Percentiles rank a stretch among this genome's conserved stretches.
These are phyloP conservation scores for Pachymerium ferrugineum DNA, from an alignment of 2,888 invertebrate species.

Conservation along the genomic window DNA sequence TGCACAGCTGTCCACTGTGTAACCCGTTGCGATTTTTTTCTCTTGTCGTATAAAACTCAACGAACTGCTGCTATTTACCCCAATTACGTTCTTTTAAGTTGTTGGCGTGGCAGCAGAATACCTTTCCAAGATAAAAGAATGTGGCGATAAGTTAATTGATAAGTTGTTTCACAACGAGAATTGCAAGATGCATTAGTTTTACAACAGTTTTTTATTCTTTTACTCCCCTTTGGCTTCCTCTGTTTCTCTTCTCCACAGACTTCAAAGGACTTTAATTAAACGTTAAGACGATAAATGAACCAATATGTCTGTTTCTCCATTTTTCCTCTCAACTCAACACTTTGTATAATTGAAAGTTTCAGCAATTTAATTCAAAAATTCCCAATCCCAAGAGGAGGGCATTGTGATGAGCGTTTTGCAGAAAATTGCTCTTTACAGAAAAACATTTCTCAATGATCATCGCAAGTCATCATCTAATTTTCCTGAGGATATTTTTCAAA, in stretches of 20 bases:
- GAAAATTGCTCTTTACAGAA: too few relatives aligned
- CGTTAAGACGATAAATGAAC: neutral
- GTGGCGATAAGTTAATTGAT: constrained; percentile 1
- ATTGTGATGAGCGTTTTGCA: too few relatives aligned
- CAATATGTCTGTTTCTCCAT: neutral
- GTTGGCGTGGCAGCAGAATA: neutral
- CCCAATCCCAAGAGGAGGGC: too few relatives aligned
- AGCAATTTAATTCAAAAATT: too few relatives aligned
- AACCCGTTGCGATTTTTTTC: neutral
- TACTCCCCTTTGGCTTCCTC: too few relatives aligned
- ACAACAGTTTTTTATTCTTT: neutral
- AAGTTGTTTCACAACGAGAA: neutral
- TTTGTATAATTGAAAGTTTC: neutral
- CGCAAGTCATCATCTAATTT: too few relatives aligned
- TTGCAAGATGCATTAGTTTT: neutral
- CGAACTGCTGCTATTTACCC: neutral
- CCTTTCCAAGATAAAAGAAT: neutral
- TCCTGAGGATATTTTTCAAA: too few relatives aligned
- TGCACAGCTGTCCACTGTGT: constrained; percentile 21
- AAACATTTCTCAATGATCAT: too few relatives aligned
- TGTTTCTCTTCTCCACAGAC: neutral
- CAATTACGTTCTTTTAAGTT: neutral
- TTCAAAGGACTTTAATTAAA: neutral
- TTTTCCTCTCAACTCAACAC: neutral
- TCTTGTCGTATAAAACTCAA: neutral